Base-by-base conservation (phyloP, 2,888 invertebrate species). In the Julus scanicus region DNA sequence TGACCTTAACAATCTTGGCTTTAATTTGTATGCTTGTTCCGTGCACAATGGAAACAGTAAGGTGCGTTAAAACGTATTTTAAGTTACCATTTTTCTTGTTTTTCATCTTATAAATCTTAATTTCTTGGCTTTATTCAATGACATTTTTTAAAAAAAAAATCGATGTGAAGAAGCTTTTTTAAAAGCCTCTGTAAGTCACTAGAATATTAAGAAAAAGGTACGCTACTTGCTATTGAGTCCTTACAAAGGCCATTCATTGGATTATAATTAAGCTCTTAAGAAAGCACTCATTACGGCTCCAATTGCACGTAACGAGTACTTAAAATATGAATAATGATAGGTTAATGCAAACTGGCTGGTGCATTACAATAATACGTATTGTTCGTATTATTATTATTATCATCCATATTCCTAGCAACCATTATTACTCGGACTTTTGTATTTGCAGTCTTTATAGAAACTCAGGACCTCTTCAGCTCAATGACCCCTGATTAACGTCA, bases 181-280 rank as follows among this genome's bases (percentile, higher is more conserved):
- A 71, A 57, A n/a, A n/a, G 5, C 17, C 53, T 57, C n/a, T 71
- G 29, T 0, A 71, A 29, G 71, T 71, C 71, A 6, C 8, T 71
- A 71, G 29, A 71, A 29, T 4, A 37, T 80, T 37, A 80, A 80
- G 80, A 29, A 80, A 44, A 80, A 80, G 80, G 37, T 13, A 80
- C 2, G 80, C 20, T 37, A 37, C 80, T 80, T 20, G 37, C 11
- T 80, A 37, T 80, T 13, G 20, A 80, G 37, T 13, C 37, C 29
- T 80, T 13, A 80, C 80, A 80, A 80, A 80, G 80, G 80, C 37
- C 37, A 37, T 80, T 80, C 80, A 80, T 80, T 80, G 80, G 80
- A 80, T 37, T 80, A 80, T 80, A 80, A 80, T 80, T 80, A 80
- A 80, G 37, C 80, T 80, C 80, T 80, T 80, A 80, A 80, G 80